phyloP scores from a whole-genome alignment of 2,888 invertebrate genomes.

The Saturnia pavonia region DNA sequence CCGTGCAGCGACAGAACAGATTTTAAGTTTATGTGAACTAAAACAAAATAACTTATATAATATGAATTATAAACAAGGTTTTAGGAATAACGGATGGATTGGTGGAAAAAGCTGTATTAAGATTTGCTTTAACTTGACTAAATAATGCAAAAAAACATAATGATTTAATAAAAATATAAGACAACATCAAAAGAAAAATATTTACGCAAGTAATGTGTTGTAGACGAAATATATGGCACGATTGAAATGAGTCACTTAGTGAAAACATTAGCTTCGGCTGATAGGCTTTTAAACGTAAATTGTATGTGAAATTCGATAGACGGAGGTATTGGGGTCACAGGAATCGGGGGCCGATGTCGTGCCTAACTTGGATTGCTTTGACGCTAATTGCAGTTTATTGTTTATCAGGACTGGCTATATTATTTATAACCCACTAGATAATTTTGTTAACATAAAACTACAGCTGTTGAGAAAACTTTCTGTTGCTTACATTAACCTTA shows the following conservation, averaged over 20 bases:
- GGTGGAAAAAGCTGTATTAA: too few relatives aligned
- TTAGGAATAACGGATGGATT: too few relatives aligned
- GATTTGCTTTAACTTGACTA: background rate
- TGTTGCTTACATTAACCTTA: background rate
- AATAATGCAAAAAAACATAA: background rate
- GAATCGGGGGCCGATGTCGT: conserved; percentile 42
- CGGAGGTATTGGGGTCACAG: conserved; percentile 56
- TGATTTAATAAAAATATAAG: background rate
- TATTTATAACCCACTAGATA: background rate
- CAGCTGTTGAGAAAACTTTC: background rate
- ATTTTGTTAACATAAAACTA: background rate
- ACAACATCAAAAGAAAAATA: background rate
- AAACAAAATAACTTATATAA: too few relatives aligned
- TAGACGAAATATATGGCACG: conserved; percentile 40
- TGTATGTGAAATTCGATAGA: conserved; percentile 76
- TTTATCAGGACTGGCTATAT: conserved; percentile 19
- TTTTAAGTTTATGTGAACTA: too few relatives aligned
- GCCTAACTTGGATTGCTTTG: conserved; percentile 47
- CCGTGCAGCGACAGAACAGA: too few relatives aligned
- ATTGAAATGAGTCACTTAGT: conserved; percentile 70
- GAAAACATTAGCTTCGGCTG: conserved; percentile 75
- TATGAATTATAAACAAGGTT: too few relatives aligned
- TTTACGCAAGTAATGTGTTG: conserved; percentile 49
- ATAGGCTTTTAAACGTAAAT: conserved; percentile 75
- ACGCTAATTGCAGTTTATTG: conserved; percentile 32